A percentile compares a stretch with the other conserved stretches of the same genome.
Conservation (phyloP, 64 coral and sea anemone species). For the Platygyra sinensis region DNA sequence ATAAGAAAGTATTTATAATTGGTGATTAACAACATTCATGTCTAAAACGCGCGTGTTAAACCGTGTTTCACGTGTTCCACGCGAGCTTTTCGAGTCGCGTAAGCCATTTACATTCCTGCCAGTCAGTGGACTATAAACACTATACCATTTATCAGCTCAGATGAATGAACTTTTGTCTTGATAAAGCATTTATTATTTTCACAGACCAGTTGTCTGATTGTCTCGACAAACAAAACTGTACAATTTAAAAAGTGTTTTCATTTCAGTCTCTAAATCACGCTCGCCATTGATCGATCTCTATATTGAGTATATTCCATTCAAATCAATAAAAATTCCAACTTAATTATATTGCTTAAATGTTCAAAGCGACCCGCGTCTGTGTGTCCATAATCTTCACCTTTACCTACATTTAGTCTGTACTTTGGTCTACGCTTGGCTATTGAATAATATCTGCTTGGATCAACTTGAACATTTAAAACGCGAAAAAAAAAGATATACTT, state of each 20-base stretch:
- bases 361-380: not conserved
- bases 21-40: no score
- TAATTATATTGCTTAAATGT: no score
- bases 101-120: not conserved
- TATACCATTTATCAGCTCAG: not conserved
- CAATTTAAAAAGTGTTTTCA: not conserved
- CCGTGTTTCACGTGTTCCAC: not conserved
- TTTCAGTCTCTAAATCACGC: not conserved
- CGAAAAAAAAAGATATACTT: not conserved
- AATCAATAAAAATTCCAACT: not conserved
- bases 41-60: not conserved
- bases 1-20: no score
- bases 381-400: not conserved
- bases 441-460: no score
- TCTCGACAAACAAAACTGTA: not conserved
- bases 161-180: not conserved
- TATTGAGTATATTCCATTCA: not conserved
- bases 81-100: not conserved
- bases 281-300: not conserved
- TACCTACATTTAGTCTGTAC: not conserved
- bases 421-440: not conserved
- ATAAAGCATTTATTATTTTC: not conserved
- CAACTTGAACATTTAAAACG: not conserved
- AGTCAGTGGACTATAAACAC: not conserved
- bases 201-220: not conserved